Conservation (phyloP, 2,797 vertebrate species). For the Gallirallus australis region DNA sequence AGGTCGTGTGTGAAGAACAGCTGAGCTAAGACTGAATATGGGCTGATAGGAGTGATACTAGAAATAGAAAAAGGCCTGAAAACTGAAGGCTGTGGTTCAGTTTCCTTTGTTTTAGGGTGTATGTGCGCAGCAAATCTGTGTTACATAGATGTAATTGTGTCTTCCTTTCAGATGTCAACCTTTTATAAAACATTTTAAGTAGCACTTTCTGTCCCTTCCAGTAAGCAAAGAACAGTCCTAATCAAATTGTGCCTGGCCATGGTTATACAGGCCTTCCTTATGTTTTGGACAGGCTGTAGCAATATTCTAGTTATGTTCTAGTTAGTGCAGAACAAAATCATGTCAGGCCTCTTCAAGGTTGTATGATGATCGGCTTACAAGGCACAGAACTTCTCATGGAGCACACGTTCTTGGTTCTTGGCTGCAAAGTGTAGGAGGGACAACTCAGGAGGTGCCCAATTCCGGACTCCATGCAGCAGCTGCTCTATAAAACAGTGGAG, state of each 20-base stretch:
- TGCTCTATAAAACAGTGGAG: neutral
- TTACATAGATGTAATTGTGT: neutral
- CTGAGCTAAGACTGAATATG: neutral
- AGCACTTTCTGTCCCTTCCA: neutral
- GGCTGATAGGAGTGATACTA: neutral
- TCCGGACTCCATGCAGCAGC: rapidly evolving
- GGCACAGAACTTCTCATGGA: neutral
- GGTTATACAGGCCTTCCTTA: neutral
- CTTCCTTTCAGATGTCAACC: neutral
- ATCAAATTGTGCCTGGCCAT: neutral
- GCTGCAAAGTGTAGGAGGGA: neutral
- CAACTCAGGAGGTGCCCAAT: too few relatives aligned
- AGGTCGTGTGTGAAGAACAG: neutral
- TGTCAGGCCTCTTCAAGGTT: neutral
- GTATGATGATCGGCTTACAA: neutral
- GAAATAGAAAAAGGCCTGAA: neutral
- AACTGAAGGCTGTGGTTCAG: neutral
- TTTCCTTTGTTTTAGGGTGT: neutral
- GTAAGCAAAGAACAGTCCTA: neutral
- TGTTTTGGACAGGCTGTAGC: neutral
- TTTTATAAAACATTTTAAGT: neutral
- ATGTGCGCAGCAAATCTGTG: neutral
- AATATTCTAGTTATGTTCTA: neutral
- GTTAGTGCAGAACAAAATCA: neutral
- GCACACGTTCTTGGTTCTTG: neutral